Evolutionary conservation across 1,140 invertebrate species (phyloP), one percentile per base, ranked within the genome.

Genomic region (Maniola jurtina): DNA sequence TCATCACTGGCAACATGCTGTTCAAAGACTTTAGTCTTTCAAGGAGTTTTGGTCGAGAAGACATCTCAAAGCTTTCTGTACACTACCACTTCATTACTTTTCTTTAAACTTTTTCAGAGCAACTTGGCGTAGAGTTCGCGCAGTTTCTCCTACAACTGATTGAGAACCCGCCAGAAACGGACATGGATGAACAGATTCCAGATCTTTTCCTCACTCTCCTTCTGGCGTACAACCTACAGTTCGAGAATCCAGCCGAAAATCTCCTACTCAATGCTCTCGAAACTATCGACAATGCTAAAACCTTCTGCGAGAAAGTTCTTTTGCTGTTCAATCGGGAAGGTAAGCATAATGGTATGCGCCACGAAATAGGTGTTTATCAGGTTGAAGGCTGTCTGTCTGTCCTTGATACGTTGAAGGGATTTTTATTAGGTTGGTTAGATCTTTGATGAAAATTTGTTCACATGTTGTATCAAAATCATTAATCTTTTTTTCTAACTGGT

Each of bases 171-270:
- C 94, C 94, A 4, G 94, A 95, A 64, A 94, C 94, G 25, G 95
- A 95, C 71, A 91, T 94, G 50, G 95, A 96, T 64, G 96, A 97
- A 80, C 92, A 95, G 68, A 94, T 97, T 50, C 94, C 95, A 0
- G 96, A 98, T 81, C 84, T 95, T 63, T 96, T 97, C 76, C 91
- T 97, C n/a, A 95, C 95, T 63, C 85, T 98, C 15, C 92, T 98
- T 52, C 91, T 98, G 15, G 95, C 97, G 0, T 97, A 96, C 80
- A 98, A 98, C 91, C 91, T 98, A 14, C 97, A 98, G 83, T 97
- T 97, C 78, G 83, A 90, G 2, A 91, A 91, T 58, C 81, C 88
- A 14, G 86, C 92, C 9, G 94, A 95, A 60, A 98, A 97, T 88
- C 88, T 97, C 6, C 93, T 97, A 6, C 88, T 98, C 16, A 93